A percentile compares a stretch with the other conserved stretches of the same genome.
Conservation (phyloP, 2,113 vertebrate species). For the Mormoops blainvillei region DNA sequence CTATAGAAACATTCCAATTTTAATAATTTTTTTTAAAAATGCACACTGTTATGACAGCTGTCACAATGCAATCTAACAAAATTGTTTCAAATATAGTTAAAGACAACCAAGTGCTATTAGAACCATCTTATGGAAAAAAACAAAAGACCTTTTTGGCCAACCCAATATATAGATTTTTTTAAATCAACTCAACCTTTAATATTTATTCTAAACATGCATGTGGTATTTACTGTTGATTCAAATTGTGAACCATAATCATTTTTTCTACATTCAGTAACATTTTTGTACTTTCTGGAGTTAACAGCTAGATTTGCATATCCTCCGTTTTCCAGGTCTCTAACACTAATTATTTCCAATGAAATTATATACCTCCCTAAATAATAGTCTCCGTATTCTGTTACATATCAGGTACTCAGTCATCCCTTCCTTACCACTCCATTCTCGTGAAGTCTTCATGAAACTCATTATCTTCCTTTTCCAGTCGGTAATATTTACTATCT, state of each 20-base stretch:
- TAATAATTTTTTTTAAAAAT: no score
- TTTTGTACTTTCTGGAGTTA: not conserved
- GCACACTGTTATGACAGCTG: no score
- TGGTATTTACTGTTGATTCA: not conserved
- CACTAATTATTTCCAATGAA: not conserved
- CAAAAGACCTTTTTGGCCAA: no score
- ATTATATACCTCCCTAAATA: not conserved
- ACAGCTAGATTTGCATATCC: not conserved
- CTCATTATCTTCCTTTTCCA: not conserved
- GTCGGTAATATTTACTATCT: not conserved
- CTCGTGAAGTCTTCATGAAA: not conserved
- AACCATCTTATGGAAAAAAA: no score
- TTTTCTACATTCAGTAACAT: not conserved
- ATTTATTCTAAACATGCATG: not conserved
- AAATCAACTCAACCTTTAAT: not conserved
- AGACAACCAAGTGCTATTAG: no score
- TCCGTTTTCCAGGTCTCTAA: not conserved
- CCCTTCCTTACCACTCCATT: not conserved
- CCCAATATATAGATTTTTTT: not conserved
- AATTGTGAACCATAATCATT: not conserved
- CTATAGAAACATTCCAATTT: no score
- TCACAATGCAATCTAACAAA: no score
- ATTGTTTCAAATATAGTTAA: no score
- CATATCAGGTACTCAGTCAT: not conserved
- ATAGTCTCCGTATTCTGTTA: not conserved